Percentiles rank a stretch among this genome's conserved stretches.
Evolutionary conservation across 1,140 invertebrate genomes (phyloP).

Genomic region (Chionoecetes opilio): DNA sequence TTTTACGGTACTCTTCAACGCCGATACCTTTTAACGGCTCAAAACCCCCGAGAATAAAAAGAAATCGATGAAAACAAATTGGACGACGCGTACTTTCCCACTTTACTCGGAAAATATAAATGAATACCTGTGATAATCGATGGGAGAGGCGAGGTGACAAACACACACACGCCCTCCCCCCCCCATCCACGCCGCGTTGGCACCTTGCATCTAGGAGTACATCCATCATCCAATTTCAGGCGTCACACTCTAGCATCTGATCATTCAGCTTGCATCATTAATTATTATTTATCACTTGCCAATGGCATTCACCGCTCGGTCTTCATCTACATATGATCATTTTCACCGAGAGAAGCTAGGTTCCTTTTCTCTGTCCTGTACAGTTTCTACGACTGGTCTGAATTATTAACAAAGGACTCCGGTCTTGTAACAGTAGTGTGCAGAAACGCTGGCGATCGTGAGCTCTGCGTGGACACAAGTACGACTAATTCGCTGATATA

Average conservation of each 20-base stretch:
- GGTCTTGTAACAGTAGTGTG: background rate
- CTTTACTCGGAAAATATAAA: constrained; percentile 22
- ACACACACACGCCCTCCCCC: background rate
- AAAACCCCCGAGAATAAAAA: background rate
- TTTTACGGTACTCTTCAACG: background rate
- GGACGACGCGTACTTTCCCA: background rate
- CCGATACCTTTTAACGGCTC: constrained; percentile 13
- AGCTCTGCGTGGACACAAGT: background rate
- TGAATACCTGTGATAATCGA: constrained; percentile 36
- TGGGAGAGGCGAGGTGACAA: background rate
- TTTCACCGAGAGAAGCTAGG: constrained; percentile 32
- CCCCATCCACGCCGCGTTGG: constrained; percentile 36
- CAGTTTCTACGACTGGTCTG: background rate
- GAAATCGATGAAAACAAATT: background rate
- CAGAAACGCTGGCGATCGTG: background rate
- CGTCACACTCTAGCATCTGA: constrained; percentile 71
- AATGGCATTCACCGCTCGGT: constrained; percentile 67
- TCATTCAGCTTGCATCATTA: constrained; percentile 70
- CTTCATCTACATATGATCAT: constrained; percentile 72
- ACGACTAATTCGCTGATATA: constrained; percentile 7
- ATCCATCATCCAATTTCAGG: constrained; percentile 78
- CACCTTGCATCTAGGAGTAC: constrained; percentile 73
- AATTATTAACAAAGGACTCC: constrained; percentile 21
- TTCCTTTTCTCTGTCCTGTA: background rate
- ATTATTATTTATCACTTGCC: constrained; percentile 78